These are phyloP conservation scores for Scaptodrosophila lebanonensis DNA, from an alignment of 1,140 invertebrate genomes.

Conservation along the genomic window DNA sequence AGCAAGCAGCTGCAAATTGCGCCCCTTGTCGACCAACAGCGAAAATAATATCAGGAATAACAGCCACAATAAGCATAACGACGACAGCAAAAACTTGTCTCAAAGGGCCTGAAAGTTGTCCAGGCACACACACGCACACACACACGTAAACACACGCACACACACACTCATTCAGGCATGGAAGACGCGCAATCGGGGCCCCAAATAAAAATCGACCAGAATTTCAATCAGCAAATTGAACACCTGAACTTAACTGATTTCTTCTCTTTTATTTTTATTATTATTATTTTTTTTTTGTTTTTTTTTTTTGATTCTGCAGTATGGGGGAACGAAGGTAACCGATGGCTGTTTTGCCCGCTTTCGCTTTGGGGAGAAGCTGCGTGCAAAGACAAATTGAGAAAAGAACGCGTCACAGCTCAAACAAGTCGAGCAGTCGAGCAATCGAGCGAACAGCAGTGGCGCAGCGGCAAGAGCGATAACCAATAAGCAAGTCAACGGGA, in stretches of 20 bases:
- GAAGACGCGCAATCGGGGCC: too few species aligned
- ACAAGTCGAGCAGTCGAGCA: neutral
- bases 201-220: neutral
- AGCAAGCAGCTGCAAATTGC: too few species aligned
- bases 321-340: too few species aligned
- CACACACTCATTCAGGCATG: too few species aligned
- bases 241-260: conserved; percentile 8
- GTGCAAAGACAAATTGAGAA: neutral
- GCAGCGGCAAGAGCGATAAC: too few species aligned
- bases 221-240: conserved; percentile 8
- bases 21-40: too few species aligned
- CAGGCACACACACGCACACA: neutral
- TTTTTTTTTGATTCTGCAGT: too few species aligned
- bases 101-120: too few species aligned
- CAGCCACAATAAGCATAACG: neutral
- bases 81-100: neutral
- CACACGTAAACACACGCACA: neutral
- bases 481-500: too few species aligned
- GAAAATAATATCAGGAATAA: too few species aligned
- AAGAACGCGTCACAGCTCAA: neutral
- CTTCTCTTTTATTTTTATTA: neutral
- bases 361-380: conserved; percentile 1
- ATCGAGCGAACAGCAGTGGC: too few species aligned
- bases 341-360: too few species aligned
- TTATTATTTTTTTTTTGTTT: neutral